A percentile compares a stretch with the other conserved stretches of the same genome.
These are phyloP conservation scores for Macheiramphus alcinus DNA, from an alignment of 2,113 vertebrate species.

Conservation along the genomic window DNA sequence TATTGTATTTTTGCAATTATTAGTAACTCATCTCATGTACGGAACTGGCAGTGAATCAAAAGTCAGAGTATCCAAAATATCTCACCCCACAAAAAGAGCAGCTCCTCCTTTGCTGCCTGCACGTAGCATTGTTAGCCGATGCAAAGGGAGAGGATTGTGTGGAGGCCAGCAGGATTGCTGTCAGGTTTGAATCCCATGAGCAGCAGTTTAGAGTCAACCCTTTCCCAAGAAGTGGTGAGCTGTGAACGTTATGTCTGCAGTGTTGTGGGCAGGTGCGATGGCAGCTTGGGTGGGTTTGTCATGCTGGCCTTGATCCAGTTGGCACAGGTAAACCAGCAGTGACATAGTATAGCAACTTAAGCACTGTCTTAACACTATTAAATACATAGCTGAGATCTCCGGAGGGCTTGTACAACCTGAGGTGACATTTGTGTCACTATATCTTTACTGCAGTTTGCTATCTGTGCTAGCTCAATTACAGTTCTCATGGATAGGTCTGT, in stretches of 20 bases:
- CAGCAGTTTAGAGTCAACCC: neutral
- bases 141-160: neutral
- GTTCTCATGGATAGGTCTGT: neutral
- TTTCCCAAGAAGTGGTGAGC: neutral
- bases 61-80: neutral
- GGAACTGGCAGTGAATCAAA: neutral
- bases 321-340: constrained; percentile 41
- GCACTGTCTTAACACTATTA: constrained; percentile 24
- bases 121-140: neutral
- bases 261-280: neutral
- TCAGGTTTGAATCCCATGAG: neutral
- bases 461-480: neutral
- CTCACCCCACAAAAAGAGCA: neutral
- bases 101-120: neutral
- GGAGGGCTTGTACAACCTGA: neutral
- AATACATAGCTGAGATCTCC: neutral
- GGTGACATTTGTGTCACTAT: neutral
- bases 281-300: constrained; percentile 4
- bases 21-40: neutral
- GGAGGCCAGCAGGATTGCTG: neutral
- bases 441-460: neutral
- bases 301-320: constrained; percentile 24
- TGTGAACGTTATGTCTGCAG: neutral
- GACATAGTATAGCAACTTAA: neutral
- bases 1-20: neutral